A percentile compares a stretch with the other conserved stretches of the same genome.
These are phyloP conservation scores for Laticauda laticaudata DNA, from an alignment of 2,113 vertebrate species.

Conservation along the genomic window DNA sequence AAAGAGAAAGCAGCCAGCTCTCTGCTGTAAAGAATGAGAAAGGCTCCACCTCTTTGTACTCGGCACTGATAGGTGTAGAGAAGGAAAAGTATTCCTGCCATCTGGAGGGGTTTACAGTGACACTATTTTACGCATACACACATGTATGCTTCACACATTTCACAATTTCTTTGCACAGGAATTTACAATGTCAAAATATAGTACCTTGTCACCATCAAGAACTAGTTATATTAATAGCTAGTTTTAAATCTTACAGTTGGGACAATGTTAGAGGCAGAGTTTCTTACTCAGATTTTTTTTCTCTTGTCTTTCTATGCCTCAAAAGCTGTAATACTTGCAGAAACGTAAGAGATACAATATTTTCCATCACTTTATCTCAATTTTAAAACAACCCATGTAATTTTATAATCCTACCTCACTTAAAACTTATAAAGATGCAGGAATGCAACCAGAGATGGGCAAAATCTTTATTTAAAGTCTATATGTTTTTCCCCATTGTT, in stretches of 20 bases:
- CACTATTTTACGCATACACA: not conserved
- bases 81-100: not conserved
- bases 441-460: not conserved
- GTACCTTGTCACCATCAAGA: not conserved
- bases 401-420: not conserved
- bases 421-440: not conserved
- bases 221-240: fast-evolving
- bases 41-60: conserved; percentile 74
- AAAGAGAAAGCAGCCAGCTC: conserved; percentile 31
- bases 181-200: not conserved
- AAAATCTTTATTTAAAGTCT: not conserved
- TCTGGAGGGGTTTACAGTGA: not conserved
- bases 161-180: not conserved
- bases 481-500: not conserved
- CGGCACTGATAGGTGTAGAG: conserved; percentile 50
- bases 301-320: not conserved
- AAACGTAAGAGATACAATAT: not conserved
- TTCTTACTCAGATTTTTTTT: not conserved
- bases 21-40: conserved; percentile 38
- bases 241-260: not conserved
- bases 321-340: not conserved
- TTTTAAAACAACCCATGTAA: not conserved
- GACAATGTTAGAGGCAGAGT: fast-evolving
- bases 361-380: not conserved
- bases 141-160: not conserved